Base-by-base conservation (phyloP, 2,888 invertebrate species). In the Oxycera nigricornis region DNA sequence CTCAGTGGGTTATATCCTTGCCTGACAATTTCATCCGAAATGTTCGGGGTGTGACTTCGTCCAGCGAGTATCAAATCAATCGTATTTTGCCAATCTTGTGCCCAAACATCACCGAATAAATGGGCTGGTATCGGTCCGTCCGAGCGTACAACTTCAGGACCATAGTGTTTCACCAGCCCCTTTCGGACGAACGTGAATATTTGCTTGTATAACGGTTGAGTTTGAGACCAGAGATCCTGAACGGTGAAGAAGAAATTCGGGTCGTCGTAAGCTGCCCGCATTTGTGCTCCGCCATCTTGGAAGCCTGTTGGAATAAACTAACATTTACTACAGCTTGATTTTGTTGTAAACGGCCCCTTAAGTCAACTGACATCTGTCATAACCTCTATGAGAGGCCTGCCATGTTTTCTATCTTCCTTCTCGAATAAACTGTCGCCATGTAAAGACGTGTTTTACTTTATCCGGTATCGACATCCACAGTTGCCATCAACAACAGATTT, bases 71-170 rank as follows among this genome's bases (percentile, higher is more conserved):
- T 91, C 41, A 92, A 82, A 76, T 92, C 91, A 81, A 89, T 89
- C 61, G 94, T 89, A 14, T 91, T 90, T 77, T 90, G 90, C 94
- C 94, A 94, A 79, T 91, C 91, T 82, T 94, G 94, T 0, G 91
- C 91, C 94, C 94, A 94, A 89, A 94, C 90, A 83, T 94, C 93
- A 14, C 95, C 95, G 14, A 96, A 82, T 14, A 96, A 82, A 86
- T 96, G 95, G 0, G 94, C 93, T 0, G 96, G 95, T 73, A 96
- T 89, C 0, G 94, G 94, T 0, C 94, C 94, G 74, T 92, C 91
- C 2, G 86, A 83, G 24, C 90, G 83, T 0, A 91, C 83, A 0
- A 82, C 86, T 59, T 87, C 86, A 24, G 88, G 87, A 0, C 91
- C 91, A 78, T 93, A 93, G 52, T 88, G 82, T 72, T 88, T 87